Base-by-base conservation (phyloP, 2,113 vertebrate species). In the Coryphaenoides rupestris region DNA sequence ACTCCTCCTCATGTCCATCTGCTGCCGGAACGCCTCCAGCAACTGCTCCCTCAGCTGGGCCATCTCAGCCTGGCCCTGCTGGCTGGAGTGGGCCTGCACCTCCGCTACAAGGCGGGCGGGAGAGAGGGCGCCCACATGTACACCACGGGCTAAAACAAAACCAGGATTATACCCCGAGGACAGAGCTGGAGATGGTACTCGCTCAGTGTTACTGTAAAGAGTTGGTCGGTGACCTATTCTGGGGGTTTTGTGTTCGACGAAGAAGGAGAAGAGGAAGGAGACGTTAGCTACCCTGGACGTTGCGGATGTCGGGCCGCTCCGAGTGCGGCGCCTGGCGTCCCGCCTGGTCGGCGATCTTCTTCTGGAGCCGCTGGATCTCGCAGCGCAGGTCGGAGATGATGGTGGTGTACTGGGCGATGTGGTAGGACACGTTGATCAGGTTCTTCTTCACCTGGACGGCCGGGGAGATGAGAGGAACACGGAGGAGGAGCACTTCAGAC, bases 381-480 rank as follows among this genome's bases (percentile, higher is more conserved):
- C 86, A 82, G 55, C 91, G 91, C 60, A 95, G 87, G 79, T 95
- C 93, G 0, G 93, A 86, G 63, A 96, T 94, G 84, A 96, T 95
- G 85, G 86, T 91, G 55, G 93, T 94, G 85, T 95, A 95, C 81
- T 95, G 94, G 54, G 92, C 92, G 0, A 96, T 93, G 90, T 94
- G 94, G 81, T 94, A 94, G 1, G 94, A 92, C 76, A 94, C 93
- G 1, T 86, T 93, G 21, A 95, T 86, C 77, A 94, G 83, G 70
- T 96, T 95, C 83, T 89, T 91, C 82, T 93, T 96, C 23, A 95
- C 95, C 94, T 97, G 70, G 2, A 58, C 19, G 26, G 1, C 9
- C 21, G 69, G 19, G 56, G 45, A 15, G 17, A 66, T 7, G 58
- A n/a, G n/a, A n/a, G n/a, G 65, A 64, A n/a, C 16, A 47, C 1